Evolutionary conservation across 2,888 invertebrate genomes (phyloP), one percentile per base, ranked within the genome.

Genomic region (Meliscaeva auricollis): DNA sequence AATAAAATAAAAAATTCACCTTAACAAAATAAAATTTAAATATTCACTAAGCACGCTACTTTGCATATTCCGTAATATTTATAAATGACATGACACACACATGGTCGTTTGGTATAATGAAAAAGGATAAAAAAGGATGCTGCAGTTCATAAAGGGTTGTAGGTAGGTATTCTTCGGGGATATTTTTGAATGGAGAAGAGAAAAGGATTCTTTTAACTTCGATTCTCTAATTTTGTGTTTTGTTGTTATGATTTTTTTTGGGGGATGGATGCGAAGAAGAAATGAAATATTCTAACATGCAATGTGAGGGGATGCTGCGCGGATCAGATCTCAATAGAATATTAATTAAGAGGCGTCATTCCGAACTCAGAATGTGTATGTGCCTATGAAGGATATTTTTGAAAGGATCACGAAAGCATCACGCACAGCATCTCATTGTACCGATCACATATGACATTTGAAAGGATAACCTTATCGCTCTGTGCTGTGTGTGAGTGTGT

Each of bases 341-440:
- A 85, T 85, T 85, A 85, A 85, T 85, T 80, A 81, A 81, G 72
- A 81, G 84, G 84, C 84, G 84, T 85, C 84, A 68, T 73, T 73
- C 58, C 50, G 13, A 46, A 66, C 15, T n/a, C n/a, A n/a, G n/a
- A n/a, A n/a, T n/a, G n/a, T n/a, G 8, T 46, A 9, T n/a, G 7
- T 17, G 9, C 17, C 9, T 15, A 15, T 26, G 60, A 62, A 46
- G 44, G 44, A 64, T 46, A 69, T 60, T 80, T 60, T 13, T 44
- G 60, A 74, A 80, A 80, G 80, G 84, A 84, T 80, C n/a, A n/a
- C 69, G 22, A 26, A 26, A 26, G 26, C 3, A 26, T 26, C 44
- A 60, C 11, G 44, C 48, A 64, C 66, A 48, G 54, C 48, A 79
- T 79, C 78, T 50, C 26, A 46, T 66, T 66, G 66, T 66, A 66